Evolutionary conservation across 2,888 invertebrate species (phyloP).

Genomic region (Salpingus planirostris): DNA sequence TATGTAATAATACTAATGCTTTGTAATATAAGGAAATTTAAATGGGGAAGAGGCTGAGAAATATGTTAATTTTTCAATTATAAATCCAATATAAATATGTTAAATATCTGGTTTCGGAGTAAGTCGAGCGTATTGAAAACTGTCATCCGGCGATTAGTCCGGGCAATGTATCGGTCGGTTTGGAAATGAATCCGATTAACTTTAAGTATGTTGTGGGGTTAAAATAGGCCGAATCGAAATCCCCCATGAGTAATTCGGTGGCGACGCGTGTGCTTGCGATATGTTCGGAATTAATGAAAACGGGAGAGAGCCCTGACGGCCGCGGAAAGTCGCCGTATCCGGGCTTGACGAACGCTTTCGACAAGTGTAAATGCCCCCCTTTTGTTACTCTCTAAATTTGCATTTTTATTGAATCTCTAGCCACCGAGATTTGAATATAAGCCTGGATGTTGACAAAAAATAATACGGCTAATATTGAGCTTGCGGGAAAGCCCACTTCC

Average conservation of each 20-base stretch:
- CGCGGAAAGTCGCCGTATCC: conserved; percentile 16
- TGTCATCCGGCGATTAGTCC: conserved; percentile 34
- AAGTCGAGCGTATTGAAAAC: conserved; percentile 31
- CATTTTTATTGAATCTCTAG: conserved; percentile 45
- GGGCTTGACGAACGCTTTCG: conserved; percentile 34
- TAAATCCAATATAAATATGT: conserved; percentile 36
- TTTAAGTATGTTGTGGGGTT: conserved; percentile 42
- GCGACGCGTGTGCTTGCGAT: conserved; percentile 38
- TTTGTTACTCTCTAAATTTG: conserved; percentile 54
- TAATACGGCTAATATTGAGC: conserved; percentile 58
- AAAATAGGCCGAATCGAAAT: conserved; percentile 39
- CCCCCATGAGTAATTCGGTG: conserved; percentile 42
- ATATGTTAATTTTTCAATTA: conserved; percentile 39
- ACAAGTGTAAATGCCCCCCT: conserved; percentile 42
- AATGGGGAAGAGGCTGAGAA: conserved; percentile 13
- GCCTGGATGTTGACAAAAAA: conserved; percentile 49
- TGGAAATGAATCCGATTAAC: conserved; percentile 42
- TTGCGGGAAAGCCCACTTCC: conserved; percentile 19
- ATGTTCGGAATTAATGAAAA: conserved; percentile 42
- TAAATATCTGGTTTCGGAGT: conserved; percentile 29
- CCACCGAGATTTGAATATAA: conserved; percentile 42
- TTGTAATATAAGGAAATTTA: too few species aligned
- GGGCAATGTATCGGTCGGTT: conserved; percentile 35
- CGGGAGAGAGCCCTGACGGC: too few species aligned
- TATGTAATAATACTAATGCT: too few species aligned